Evolutionary conservation across 2,797 vertebrate genomes (phyloP), one percentile per base, ranked within the genome.

Genomic region (Salmo trutta): DNA sequence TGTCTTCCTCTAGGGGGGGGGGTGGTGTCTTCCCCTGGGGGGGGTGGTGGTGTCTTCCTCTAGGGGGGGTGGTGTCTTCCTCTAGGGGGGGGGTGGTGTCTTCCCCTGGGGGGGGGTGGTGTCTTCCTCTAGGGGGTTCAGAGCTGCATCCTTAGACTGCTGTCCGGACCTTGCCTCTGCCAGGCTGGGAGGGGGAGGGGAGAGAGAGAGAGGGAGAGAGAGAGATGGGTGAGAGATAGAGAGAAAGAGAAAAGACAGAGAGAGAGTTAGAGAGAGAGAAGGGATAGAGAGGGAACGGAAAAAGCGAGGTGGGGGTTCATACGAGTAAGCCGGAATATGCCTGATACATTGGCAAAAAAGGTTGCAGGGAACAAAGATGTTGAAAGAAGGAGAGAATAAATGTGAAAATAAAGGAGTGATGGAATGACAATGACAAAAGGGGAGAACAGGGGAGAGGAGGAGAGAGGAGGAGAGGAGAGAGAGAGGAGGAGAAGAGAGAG

Each of bases 101-200:
- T 41, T 41, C 36, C 36, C 10, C 36, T 41, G 3, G 21, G 1
- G 1, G 62, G 5, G 3, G 19, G 5, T 65, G 8, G 3, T 56
- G 62, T n/a, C 17, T n/a, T 65, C 8, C 8, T 10, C 3, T 5
- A 27, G 27, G 27, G 74, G 81, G 84, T 79, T 94, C 89, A 94
- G 79, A 94, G 91, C 89, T 94, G 92, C 92, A 93, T 94, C 56
- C 86, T 90, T 85, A 93, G 86, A 79, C 91, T 87, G 0, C 82
- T 82, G 81, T 92, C 91, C 27, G 88, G 91, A 82, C 89, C 87
- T 31, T 90, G 90, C 91, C 86, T 92, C 52, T 83, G 89, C 87
- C 91, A 93, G 83, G 93, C 94, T 95, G 88, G 21, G 53, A 31
- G 72, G 47, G 16, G 31, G 59, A 2, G 41, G 2, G 21, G 59